Evolutionary conservation across 2,797 vertebrate genomes (phyloP).

Genomic region (Dromococcyx pavoninus): DNA sequence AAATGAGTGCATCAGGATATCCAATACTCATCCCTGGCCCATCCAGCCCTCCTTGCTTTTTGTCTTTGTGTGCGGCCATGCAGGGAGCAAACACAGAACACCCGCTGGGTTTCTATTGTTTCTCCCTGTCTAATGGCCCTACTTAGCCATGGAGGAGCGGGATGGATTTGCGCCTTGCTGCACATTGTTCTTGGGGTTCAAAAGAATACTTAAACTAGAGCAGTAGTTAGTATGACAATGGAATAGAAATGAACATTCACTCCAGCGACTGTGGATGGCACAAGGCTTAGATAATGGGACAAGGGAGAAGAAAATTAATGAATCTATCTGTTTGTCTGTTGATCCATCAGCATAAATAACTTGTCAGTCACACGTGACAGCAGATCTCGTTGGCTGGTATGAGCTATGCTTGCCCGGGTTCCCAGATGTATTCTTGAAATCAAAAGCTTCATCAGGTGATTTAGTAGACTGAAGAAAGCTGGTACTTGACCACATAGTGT

Average conservation of each 20-base stretch:
- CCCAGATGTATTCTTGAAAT: not conserved
- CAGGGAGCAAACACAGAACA: conserved; percentile 56
- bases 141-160: conserved; percentile 58
- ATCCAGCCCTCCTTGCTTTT: conserved; percentile 46
- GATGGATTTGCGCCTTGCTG: conserved; percentile 48
- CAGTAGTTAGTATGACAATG: conserved; percentile 61
- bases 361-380: conserved; percentile 29
- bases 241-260: conserved; percentile 64
- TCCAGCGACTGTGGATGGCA: conserved; percentile 43
- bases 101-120: conserved; percentile 62
- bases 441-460: conserved; percentile 33
- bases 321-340: conserved; percentile 31
- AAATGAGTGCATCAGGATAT: conserved; percentile 50
- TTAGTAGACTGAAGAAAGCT: not conserved
- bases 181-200: conserved; percentile 64
- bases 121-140: conserved; percentile 67
- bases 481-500: not conserved
- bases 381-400: not conserved
- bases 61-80: conserved; percentile 63
- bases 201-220: conserved; percentile 68
- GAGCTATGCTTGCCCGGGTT: rapidly evolving
- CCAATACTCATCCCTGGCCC: conserved; percentile 47
- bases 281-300: conserved; percentile 13
- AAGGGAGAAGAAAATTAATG: conserved; percentile 49
- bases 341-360: conserved; percentile 32